Evolutionary conservation across 2,888 invertebrate species (phyloP), one percentile per base, ranked within the genome.

Genomic region (Flexamia atlantica): DNA sequence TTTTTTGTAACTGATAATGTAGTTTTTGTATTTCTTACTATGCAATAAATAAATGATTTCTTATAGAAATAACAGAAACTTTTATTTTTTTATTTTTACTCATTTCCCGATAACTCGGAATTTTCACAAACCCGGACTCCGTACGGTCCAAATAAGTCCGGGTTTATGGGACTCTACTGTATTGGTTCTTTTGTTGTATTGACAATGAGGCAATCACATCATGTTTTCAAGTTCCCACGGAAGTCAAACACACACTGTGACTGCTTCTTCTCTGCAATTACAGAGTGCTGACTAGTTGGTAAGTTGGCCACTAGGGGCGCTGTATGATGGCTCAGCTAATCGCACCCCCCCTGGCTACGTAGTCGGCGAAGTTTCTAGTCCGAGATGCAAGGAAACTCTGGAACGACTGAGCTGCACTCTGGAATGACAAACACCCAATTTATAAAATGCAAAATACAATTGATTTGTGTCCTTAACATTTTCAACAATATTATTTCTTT

Each of bases 401-500:
- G 87, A 95, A 93, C 28, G 94, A 94, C 88, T 93, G 93, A 28
- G 95, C 94, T 87, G 95, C 95, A 88, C 95, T 95, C 95, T 95
- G 92, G 64, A 92, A 87, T 36, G 36, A 7, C 9, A 36, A 36
- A 36, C n/a, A n/a, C n/a, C n/a, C n/a, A n/a, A n/a, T n/a, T n/a
- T n/a, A n/a, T n/a, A n/a, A n/a, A n/a, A n/a, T n/a, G n/a, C n/a
- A n/a, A n/a, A n/a, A n/a, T n/a, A n/a, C n/a, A n/a, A n/a, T n/a
- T n/a, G n/a, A n/a, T n/a, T n/a, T n/a, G n/a, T n/a, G n/a, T n/a
- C n/a, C n/a, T n/a, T n/a, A n/a, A n/a, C n/a, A n/a, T n/a, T n/a
- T n/a, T n/a, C n/a, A n/a, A n/a, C n/a, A n/a, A n/a, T n/a, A n/a
- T n/a, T n/a, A n/a, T n/a, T n/a, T n/a, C n/a, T n/a, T n/a, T n/a